phyloP scores from a whole-genome alignment of 2,797 vertebrate species.

The Phataginus tricuspis region DNA sequence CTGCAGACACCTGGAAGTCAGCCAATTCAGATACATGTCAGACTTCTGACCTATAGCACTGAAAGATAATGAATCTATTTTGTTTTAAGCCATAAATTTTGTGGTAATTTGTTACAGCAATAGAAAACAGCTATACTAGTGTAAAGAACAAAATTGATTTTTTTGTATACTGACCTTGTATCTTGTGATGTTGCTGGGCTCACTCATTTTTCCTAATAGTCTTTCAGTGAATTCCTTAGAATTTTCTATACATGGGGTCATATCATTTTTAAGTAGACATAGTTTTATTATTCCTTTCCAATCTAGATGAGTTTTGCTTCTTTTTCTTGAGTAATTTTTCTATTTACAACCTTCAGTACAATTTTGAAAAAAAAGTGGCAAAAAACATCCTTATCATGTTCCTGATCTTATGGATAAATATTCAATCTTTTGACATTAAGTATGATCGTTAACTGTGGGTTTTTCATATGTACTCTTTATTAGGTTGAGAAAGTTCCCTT shows the following conservation, averaged over 20 bases:
- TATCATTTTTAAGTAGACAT: neutral
- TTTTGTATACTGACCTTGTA: neutral
- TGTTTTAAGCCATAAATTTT: neutral
- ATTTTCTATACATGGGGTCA: neutral
- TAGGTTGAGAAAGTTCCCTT: neutral
- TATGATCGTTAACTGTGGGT: neutral
- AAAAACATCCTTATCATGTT: neutral
- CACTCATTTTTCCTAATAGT: neutral
- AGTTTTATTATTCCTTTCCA: neutral
- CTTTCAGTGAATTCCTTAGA: neutral
- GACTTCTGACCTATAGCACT: neutral
- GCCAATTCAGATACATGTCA: neutral
- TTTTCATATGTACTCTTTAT: neutral
- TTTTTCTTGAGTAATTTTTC: neutral
- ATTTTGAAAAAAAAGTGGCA: neutral
- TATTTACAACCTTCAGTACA: neutral
- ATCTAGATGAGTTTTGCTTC: neutral
- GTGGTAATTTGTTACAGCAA: neutral
- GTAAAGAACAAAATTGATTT: neutral
- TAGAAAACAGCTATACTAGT: neutral
- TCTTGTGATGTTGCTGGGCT: neutral
- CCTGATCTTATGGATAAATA: neutral
- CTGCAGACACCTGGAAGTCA: neutral
- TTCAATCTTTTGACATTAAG: neutral
- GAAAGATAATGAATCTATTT: neutral